Evolutionary conservation across 2,113 vertebrate species (phyloP), one percentile per base, ranked within the genome.

Genomic region (Dermatemys mawii): DNA sequence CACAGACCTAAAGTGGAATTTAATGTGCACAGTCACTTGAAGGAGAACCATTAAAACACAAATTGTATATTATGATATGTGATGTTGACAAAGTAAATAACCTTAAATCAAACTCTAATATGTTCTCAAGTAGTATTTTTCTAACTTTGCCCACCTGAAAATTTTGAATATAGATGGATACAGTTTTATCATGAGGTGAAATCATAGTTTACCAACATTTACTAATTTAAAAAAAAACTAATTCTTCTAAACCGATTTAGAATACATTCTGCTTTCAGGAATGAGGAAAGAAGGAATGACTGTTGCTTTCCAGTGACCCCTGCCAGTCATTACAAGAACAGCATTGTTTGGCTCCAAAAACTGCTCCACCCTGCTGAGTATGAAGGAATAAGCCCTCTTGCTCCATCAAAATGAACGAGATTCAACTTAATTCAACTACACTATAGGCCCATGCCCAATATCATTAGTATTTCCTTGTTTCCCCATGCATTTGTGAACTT

Each of bases 271-370:
- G 38, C 49, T 81, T 2, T 27, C 86, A 79, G 84, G 35, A 83
- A 86, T 11, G n/a, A 63, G 32, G 60, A 94, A 93, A 92, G 38
- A 90, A 91, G 63, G 16, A 4, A 60, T 48, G 78, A 89, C 92
- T 86, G 67, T 63, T 93, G 91, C 87, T 96, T 97, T 95, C 85
- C 94, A 97, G 92, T 94, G 94, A 96, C 93, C 94, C 92, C 95
- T 97, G 88, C 91, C 97, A 97, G 94, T 90, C 90, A 38, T 24
- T 54, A 84, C 55, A 90, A 94, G 95, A 97, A 97, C 89, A 90
- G 87, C 93, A 95, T 1, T 51, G 48, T 6, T 93, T 78, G 63
- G 6, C 11, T 76, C n/a, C 80, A 82, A 41, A 9, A 79, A 80
- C 19, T 0, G 0, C 63, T 93, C 51, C 63, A 11, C 4, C 0